These are phyloP conservation scores for Flabesymbios commensalis DNA, from an alignment of 2,888 invertebrate species.

Conservation along the genomic window DNA sequence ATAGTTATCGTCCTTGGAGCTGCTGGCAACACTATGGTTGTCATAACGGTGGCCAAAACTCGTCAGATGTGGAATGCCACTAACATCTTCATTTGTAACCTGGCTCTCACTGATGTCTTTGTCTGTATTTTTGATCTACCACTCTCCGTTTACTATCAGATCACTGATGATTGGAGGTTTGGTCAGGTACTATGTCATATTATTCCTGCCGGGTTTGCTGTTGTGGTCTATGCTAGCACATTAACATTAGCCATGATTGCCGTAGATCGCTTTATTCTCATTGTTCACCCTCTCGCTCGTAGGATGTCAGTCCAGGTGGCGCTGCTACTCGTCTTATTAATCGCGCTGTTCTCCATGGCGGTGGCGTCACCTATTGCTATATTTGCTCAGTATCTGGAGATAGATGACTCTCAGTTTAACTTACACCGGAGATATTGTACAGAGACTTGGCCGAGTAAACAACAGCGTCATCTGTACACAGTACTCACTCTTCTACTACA, in stretches of 20 bases:
- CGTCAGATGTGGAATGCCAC: conserved; percentile 54
- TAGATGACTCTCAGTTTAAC: conserved; percentile 40
- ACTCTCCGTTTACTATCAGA: conserved; percentile 56
- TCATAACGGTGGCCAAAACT: conserved; percentile 49
- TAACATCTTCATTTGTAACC: conserved; percentile 57
- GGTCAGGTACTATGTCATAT: conserved; percentile 52
- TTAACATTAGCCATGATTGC: conserved; percentile 57
- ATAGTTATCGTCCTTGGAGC: conserved; percentile 51
- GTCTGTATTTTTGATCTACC: conserved; percentile 57
- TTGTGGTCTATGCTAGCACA: conserved; percentile 56
- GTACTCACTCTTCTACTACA: conserved; percentile 48
- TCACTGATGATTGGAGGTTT: conserved; percentile 56
- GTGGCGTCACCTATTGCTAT: conserved; percentile 66
- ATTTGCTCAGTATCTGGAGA: conserved; percentile 60
- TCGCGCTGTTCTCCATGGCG: conserved; percentile 44
- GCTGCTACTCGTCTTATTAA: conserved; percentile 42
- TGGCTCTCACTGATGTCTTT: conserved; percentile 55
- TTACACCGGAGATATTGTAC: conserved; percentile 43
- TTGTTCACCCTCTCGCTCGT: conserved; percentile 49
- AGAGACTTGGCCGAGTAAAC: conserved; percentile 47
- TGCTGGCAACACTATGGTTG: conserved; percentile 51
- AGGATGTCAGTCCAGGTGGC: conserved; percentile 49
- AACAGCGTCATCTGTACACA: conserved; percentile 44
- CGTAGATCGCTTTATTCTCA: conserved; percentile 56
- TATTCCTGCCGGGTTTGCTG: conserved; percentile 52